Evolutionary conservation across 1,140 invertebrate species (phyloP), one percentile per base, ranked within the genome.

Genomic region (Solenopsis fugax): DNA sequence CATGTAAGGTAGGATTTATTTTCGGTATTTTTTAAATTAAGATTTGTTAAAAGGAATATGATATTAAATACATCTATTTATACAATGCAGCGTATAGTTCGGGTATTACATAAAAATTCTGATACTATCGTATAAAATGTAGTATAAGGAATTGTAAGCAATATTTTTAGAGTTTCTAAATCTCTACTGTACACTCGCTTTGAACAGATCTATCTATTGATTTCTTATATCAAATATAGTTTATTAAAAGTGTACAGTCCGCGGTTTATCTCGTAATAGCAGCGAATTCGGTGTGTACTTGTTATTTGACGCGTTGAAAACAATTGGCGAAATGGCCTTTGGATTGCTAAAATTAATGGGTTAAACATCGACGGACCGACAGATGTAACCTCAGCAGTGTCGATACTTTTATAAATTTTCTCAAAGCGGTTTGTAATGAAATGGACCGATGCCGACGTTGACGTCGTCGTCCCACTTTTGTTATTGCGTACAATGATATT

Each of bases 401-500:
- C 29, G 54, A 75, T 84, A 84, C 73, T 84, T 82, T 82, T 73
- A 37, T 29, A 13, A 73, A 84, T 84, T 82, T 82, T 50, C 56
- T 60, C 69, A 21, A 45, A 75, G 24, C 41, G 18, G 7, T 48
- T 73, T 60, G 67, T 72, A 62, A 54, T 82, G 21, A 82, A 81
- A 81, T 56, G 52, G 62, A 73, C 54, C 7, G 34, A 75, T 18
- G n/a, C 41, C 29, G 18, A 37, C 18, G 24, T 71, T 34, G n/a
- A 2, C 48, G 13, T 80, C 21, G 21, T 76, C 78, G 52, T 75
- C 9, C 69, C 29, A 60, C 16, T 75, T 82, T 60, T 62, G 29
- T 73, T 73, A 54, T 58, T 60, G 41, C 67, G 60, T 60, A 37
- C 80, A 54, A n/a, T 29, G 41, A 73, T 24, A 84, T 62, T 75